Conservation (phyloP, 2,888 invertebrate species). For the Hirtodrosophila alboralis region DNA sequence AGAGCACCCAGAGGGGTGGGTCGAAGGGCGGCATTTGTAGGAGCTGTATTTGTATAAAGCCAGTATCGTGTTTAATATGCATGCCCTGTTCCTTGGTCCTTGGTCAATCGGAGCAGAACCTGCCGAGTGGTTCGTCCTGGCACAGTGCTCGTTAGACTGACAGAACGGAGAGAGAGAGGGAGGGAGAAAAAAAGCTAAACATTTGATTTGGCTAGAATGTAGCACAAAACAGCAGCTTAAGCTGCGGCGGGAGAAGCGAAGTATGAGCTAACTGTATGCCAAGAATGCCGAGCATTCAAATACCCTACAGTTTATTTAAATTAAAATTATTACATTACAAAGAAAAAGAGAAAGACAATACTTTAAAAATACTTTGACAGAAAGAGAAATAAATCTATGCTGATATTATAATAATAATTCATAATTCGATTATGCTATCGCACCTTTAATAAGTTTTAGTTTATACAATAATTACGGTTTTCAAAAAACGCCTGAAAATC, state of each 20-base stretch:
- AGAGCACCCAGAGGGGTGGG: constrained; percentile 9
- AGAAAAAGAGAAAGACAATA: no score
- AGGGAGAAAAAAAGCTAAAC: constrained; percentile 3
- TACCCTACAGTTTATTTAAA: constrained; percentile 1
- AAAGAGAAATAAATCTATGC: no score
- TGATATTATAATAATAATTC: no score
- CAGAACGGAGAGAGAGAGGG: constrained; percentile 6
- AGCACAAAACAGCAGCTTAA: constrained; percentile 4
- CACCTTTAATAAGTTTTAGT: no score
- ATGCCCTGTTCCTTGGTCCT: constrained; percentile 65
- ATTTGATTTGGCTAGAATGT: constrained; percentile 20
- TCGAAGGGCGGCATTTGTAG: neutral
- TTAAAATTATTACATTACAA: no score
- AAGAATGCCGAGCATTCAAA: neutral
- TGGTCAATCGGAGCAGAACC: constrained; percentile 76
- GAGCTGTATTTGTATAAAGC: constrained; percentile 29
- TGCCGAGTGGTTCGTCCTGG: constrained; percentile 44
- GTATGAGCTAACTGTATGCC: neutral
- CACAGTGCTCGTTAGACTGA: constrained; percentile 60
- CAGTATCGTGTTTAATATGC: constrained; percentile 66
- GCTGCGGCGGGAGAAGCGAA: neutral
- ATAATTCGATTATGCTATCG: no score
- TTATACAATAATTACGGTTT: no score
- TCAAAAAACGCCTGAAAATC: no score
- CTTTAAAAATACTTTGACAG: no score